Evolutionary conservation across 2,113 vertebrate genomes (phyloP).

Genomic region (Nestor notabilis): DNA sequence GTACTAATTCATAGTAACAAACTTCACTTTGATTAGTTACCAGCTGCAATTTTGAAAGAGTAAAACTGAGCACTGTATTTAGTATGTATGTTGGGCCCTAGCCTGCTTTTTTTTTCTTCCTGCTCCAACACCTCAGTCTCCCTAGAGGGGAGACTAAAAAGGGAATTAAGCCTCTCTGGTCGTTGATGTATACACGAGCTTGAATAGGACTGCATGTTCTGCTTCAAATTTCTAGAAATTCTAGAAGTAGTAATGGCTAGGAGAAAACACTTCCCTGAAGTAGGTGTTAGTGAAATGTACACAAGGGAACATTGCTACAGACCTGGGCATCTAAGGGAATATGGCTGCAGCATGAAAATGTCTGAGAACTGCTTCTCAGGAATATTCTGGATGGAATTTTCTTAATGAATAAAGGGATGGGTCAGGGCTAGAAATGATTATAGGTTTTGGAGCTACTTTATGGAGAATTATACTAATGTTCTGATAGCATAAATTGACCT

Average conservation of each 20-base stretch:
- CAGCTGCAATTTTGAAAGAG: neutral
- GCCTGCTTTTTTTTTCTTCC: neutral
- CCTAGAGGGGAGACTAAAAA: neutral
- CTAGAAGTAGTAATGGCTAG: neutral
- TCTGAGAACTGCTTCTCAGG: neutral
- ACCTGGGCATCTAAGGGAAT: neutral
- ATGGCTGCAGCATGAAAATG: neutral
- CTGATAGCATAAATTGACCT: neutral
- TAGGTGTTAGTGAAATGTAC: neutral
- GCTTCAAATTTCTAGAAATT: neutral
- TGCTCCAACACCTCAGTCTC: neutral
- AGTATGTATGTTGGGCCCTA: neutral
- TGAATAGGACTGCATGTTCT: neutral
- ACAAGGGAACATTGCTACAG: neutral
- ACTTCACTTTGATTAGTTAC: neutral
- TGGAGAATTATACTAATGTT: neutral
- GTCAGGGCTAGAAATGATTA: accelerated
- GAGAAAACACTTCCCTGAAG: neutral
- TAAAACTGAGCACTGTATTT: neutral
- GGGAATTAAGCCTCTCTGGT: neutral
- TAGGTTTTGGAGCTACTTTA: neutral
- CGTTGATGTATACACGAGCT: neutral
- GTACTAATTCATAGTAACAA: neutral
- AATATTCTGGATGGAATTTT: neutral
- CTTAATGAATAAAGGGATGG: accelerated